phyloP scores from a whole-genome alignment of 1,140 invertebrate species.

The Rhagoletis zephyria region DNA sequence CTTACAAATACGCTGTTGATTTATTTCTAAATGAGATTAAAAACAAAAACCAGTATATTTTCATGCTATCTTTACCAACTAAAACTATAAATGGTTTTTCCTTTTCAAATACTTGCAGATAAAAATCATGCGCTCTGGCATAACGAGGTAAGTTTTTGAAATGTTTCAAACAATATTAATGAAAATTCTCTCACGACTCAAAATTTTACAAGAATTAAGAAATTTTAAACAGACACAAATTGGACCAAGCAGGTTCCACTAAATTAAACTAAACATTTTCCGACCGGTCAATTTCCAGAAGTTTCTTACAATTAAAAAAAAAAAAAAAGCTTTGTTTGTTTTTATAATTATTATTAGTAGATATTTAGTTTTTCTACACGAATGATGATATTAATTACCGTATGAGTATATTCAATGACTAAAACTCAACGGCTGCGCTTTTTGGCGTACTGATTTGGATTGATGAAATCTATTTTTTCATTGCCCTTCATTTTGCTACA shows the following conservation, averaged over 20 bases:
- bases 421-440: slow-evolving; percentile 60
- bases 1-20: slow-evolving; percentile 27
- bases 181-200: not conserved
- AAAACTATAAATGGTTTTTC: not conserved
- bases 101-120: slow-evolving; percentile 11
- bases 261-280: too few species aligned
- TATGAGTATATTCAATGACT: slow-evolving; percentile 59
- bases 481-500: too few species aligned
- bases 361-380: too few species aligned
- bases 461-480: not conserved
- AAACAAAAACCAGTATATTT: not conserved
- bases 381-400: slow-evolving; percentile 58
- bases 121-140: not conserved
- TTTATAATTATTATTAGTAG: too few species aligned
- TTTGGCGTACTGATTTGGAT: slow-evolving; percentile 54
- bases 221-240: not conserved
- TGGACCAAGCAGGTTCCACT: too few species aligned
- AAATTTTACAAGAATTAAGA: not conserved
- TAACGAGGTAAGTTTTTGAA: slow-evolving; percentile 6
- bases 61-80: not conserved
- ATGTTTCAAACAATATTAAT: not conserved
- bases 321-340: too few species aligned
- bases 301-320: too few species aligned
- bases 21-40: slow-evolving; percentile 46
- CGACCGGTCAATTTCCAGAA: too few species aligned